Percentiles rank a stretch among this genome's conserved stretches.
These are phyloP conservation scores for Proisotoma minuta DNA, from an alignment of 2,888 invertebrate species.

Conservation along the genomic window DNA sequence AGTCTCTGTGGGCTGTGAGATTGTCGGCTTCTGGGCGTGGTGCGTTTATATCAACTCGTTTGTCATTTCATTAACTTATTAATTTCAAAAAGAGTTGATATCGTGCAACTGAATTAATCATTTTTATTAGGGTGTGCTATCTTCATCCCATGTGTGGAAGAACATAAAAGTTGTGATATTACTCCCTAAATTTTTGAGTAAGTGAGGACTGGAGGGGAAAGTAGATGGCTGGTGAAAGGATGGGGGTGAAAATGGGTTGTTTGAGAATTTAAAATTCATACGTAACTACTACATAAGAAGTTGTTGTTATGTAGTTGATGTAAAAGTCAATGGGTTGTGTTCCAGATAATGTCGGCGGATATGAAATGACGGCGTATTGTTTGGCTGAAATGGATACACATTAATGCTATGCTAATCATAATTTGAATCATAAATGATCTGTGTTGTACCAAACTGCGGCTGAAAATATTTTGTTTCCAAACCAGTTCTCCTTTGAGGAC, in stretches of 20 bases:
- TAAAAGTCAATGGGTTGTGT: no score
- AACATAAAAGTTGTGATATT: neutral
- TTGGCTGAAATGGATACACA: no score
- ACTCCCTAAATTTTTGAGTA: neutral
- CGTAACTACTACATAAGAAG: no score
- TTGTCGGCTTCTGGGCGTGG: constrained; percentile 10
- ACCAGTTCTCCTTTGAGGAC: constrained; percentile 30
- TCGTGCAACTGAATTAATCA: constrained; percentile 1
- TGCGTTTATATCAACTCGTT: neutral
- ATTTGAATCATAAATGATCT: constrained; percentile 15
- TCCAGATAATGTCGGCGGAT: no score
- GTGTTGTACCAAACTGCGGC: neutral
- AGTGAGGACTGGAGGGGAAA: neutral
- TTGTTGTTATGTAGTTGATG: no score
- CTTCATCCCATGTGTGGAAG: no score
- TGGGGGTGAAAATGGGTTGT: no score
- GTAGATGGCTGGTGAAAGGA: neutral
- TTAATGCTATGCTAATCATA: no score
- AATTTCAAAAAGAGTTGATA: constrained; percentile 2
- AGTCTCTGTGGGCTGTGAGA: neutral
- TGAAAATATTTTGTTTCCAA: constrained; percentile 15
- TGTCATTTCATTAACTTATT: constrained; percentile 15
- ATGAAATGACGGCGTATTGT: no score
- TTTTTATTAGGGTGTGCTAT: no score
- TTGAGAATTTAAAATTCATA: no score